Conservation (phyloP, 1,140 invertebrate genomes). For the Spodoptera frugiperda region DNA sequence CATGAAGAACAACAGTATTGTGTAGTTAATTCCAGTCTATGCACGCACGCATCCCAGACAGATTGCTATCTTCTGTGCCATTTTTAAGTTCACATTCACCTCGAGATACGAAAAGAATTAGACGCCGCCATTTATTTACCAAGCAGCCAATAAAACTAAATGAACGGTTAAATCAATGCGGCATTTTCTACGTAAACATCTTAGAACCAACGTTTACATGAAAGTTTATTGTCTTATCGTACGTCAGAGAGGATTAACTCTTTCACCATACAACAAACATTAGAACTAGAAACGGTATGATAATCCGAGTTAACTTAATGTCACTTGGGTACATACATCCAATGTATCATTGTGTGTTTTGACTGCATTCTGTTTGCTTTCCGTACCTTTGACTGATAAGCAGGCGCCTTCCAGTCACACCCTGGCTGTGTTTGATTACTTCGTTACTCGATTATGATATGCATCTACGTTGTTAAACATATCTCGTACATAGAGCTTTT, state of each 20-base stretch:
- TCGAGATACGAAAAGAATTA: too few species aligned
- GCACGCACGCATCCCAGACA: too few species aligned
- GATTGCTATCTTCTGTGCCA: too few species aligned
- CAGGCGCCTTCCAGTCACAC: conserved; percentile 40
- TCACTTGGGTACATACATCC: conserved; percentile 33
- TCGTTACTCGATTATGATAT: conserved; percentile 4
- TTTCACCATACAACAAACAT: conserved; percentile 28
- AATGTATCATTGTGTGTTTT: conserved; percentile 44
- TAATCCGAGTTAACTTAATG: conserved; percentile 30
- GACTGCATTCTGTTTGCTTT: conserved; percentile 34
- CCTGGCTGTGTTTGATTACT: conserved; percentile 21
- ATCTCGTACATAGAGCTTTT: not conserved
- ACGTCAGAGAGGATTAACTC: conserved; percentile 16
- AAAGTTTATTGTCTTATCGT: conserved; percentile 28
- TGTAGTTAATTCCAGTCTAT: too few species aligned
- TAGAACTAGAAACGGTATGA: conserved; percentile 34
- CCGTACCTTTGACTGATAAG: conserved; percentile 41
- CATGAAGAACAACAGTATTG: too few species aligned
- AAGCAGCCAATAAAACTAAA: too few species aligned
- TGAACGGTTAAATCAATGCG: not conserved
- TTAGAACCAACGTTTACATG: not conserved
- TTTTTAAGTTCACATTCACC: too few species aligned
- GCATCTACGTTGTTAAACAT: not conserved
- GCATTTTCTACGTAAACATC: not conserved
- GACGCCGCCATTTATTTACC: too few species aligned